Evolutionary conservation across 2,113 vertebrate species (phyloP), one percentile per base, ranked within the genome.

Genomic region (Oryzias woworae): DNA sequence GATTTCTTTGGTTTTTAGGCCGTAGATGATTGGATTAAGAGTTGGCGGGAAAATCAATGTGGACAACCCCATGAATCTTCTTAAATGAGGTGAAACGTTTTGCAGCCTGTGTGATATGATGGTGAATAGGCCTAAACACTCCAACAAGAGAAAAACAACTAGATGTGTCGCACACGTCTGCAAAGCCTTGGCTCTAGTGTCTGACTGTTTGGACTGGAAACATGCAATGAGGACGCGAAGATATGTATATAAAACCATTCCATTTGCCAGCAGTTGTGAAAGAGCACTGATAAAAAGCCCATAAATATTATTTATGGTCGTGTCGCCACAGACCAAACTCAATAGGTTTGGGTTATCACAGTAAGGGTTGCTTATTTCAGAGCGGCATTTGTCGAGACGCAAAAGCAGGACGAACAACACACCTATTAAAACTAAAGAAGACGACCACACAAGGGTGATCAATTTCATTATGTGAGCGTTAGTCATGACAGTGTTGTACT

Each of bases 111-210:
- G 91, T 1, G 90, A 88, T 62, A 92, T 84, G 45, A 91, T 75
- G 17, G 89, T 87, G 49, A 91, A 90, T 55, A 90, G 85, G 1
- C 88, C 88, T 15, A 92, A 72, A 74, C 89, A 85, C 53, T 92
- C 91, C 22, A 92, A 42, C 41, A 92, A 15, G 1, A 92, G 55
- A 23, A 89, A 91, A 7, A 90, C 84, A 13, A 67, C 26, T 0
- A 92, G 75, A 42, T 93, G 92, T 18, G 90, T 92, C 0, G 85
- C 89, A 55, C 92, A 92, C 0, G 92, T 92, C 76, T 92, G 90
- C 28, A 92, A 52, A 15, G 88, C 90, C 77, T 92, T 93, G 52
- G 73, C 78, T 68, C 84, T 90, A 0, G 87, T 89, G 60, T 92
- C 90, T 0, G 83, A 47, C 1, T 62, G 50, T 62, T 84, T 90